phyloP scores from a whole-genome alignment of 1,140 invertebrate genomes.

The Drosophila nikananu region DNA sequence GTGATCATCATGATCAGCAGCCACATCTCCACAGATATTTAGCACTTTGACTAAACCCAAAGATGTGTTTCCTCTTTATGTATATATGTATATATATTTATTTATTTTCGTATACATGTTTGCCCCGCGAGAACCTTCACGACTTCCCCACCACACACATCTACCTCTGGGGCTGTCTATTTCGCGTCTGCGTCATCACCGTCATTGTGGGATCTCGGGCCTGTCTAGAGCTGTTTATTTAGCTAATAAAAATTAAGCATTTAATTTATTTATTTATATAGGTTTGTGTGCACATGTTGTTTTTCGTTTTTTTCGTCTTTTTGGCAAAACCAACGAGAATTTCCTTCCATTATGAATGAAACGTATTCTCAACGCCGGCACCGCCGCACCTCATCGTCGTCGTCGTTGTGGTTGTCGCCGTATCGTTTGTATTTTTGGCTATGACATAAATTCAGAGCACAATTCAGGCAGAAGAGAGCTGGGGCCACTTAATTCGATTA shows the following conservation, averaged over 20 bases:
- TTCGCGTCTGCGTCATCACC: conserved; percentile 67
- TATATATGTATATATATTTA: neutral
- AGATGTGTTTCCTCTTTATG: neutral
- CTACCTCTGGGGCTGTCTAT: conserved; percentile 30
- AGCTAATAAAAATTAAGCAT: conserved; percentile 80
- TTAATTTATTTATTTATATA: conserved; percentile 74
- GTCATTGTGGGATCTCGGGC: conserved; percentile 61
- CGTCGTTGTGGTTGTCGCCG: neutral
- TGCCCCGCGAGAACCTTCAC: conserved; percentile 27
- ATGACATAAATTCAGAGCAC: conserved; percentile 70
- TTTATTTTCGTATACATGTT: conserved; percentile 2
- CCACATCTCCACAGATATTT: conserved; percentile 10
- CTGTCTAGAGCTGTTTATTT: conserved; percentile 65
- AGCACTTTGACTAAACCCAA: conserved; percentile 7
- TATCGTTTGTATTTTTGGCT: conserved; percentile 69
- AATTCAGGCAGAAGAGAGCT: conserved; percentile 5
- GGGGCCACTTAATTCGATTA: conserved; percentile 46
- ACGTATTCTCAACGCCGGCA: conserved; percentile 25
- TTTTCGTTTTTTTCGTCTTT: neutral
- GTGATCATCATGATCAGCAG: conserved; percentile 8
- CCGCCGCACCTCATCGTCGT: neutral
- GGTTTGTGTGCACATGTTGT: conserved; percentile 42
- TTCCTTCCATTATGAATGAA: conserved; percentile 75
- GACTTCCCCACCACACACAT: conserved; percentile 38
- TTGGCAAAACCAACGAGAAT: conserved; percentile 34